Evolutionary conservation across 2,797 vertebrate species (phyloP).

Genomic region (Pelodytes ibericus): DNA sequence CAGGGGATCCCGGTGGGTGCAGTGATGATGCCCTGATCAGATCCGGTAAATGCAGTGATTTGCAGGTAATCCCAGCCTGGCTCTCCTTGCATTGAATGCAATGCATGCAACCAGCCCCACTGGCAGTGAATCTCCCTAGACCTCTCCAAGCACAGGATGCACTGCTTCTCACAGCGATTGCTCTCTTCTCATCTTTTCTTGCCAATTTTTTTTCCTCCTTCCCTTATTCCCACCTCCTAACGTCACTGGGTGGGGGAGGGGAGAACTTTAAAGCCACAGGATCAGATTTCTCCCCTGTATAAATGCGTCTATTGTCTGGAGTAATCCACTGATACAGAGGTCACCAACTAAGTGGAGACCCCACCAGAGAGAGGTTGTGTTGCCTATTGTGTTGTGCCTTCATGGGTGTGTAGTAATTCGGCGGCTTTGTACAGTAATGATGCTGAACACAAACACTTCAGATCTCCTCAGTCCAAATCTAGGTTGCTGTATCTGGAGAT

Average conservation of each 20-base stretch:
- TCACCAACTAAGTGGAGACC: not conserved
- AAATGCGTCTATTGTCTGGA: constrained; percentile 29
- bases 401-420: not conserved
- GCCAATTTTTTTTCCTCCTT: constrained; percentile 5
- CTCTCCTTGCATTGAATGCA: not conserved
- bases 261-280: constrained; percentile 18
- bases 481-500: too few relatives aligned
- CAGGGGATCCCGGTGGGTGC: not conserved
- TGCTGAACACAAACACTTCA: not conserved
- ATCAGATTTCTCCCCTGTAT: constrained; percentile 12
- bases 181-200: constrained; percentile 35
- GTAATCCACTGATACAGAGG: constrained; percentile 1
- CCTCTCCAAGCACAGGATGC: constrained; percentile 4
- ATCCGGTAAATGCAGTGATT: not conserved
- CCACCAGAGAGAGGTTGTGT: not conserved
- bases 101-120: too few relatives aligned
- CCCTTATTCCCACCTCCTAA: constrained; percentile 19
- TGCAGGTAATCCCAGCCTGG: not conserved
- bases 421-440: not conserved
- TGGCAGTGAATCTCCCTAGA: not conserved
- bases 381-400: not conserved
- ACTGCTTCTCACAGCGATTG: constrained; percentile 17
- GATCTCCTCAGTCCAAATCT: not conserved
- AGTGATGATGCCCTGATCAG: constrained; percentile 1
- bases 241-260: constrained; percentile 24